phyloP scores from a whole-genome alignment of 2,888 invertebrate species.

The Tenthredo livida region DNA sequence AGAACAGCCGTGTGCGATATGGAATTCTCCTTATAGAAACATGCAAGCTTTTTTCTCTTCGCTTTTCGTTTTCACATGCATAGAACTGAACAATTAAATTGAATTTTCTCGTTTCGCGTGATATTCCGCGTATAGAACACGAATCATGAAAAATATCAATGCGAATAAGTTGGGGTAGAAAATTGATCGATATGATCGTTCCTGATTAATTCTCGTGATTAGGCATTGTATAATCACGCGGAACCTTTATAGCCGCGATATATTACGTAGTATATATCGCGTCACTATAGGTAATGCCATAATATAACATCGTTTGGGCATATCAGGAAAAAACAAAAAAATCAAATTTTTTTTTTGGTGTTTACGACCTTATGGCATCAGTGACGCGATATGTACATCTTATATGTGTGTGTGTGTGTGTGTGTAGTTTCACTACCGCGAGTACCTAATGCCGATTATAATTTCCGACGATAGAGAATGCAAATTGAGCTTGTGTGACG shows the following conservation, averaged over 20 bases:
- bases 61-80: too few species aligned
- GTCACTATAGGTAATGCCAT: too few species aligned
- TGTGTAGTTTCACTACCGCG: not conserved
- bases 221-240: not conserved
- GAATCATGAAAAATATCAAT: too few species aligned
- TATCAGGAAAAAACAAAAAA: too few species aligned
- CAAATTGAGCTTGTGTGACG: conserved; percentile 43
- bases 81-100: too few species aligned
- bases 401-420: too few species aligned
- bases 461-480: conserved; percentile 39
- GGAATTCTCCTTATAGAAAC: not conserved
- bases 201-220: not conserved
- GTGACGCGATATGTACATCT: not conserved
- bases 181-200: not conserved
- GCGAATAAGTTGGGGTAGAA: not conserved
- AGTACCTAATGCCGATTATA: conserved; percentile 10
- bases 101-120: too few species aligned
- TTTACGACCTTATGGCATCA: too few species aligned
- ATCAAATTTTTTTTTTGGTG: too few species aligned
- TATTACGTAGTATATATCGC: not conserved
- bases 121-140: too few species aligned
- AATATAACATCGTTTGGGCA: too few species aligned
- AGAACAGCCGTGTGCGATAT: not conserved
- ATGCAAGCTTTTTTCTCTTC: too few species aligned
- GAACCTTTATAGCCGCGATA: not conserved